Conservation (phyloP, 2,888 invertebrate genomes). For the Protodeltote pygarga region DNA sequence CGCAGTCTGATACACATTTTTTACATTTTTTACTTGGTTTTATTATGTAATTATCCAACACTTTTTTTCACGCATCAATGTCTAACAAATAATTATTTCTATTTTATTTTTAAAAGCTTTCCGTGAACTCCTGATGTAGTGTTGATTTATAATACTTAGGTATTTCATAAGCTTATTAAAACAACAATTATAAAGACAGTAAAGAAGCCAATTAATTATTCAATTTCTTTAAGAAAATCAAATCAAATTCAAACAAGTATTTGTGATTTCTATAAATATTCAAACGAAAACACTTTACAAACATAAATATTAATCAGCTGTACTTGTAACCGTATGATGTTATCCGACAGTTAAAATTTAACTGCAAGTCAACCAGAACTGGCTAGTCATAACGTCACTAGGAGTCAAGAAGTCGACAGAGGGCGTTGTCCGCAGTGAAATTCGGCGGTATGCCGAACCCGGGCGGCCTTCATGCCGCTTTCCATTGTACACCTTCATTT, state of each 20-base stretch:
- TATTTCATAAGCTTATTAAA: too few species aligned
- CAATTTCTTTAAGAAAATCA: background rate
- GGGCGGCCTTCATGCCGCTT: constrained; percentile 73
- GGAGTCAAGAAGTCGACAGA: constrained; percentile 54
- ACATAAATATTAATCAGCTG: constrained; percentile 24
- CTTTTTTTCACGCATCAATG: background rate
- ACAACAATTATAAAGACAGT: too few species aligned
- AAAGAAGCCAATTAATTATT: background rate
- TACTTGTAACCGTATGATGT: background rate
- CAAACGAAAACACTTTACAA: constrained; percentile 19
- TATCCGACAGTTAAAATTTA: constrained; percentile 29
- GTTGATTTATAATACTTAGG: too few species aligned
- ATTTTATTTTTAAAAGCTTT: too few species aligned
- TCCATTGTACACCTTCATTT: constrained; percentile 68
- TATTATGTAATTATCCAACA: background rate
- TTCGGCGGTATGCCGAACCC: constrained; percentile 65
- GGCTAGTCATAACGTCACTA: constrained; percentile 54
- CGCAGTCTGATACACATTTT: constrained; percentile 5
- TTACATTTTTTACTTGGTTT: background rate
- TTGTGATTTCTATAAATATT: constrained; percentile 3
- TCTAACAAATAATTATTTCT: too few species aligned
- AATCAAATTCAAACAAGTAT: constrained; percentile 1
- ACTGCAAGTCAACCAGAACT: constrained; percentile 42
- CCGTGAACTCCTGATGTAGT: too few species aligned
- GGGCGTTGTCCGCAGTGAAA: constrained; percentile 74